Percentiles rank a stretch among this genome's conserved stretches.
Evolutionary conservation across 2,888 invertebrate species (phyloP).

Genomic region (Lochmaea crataegi): DNA sequence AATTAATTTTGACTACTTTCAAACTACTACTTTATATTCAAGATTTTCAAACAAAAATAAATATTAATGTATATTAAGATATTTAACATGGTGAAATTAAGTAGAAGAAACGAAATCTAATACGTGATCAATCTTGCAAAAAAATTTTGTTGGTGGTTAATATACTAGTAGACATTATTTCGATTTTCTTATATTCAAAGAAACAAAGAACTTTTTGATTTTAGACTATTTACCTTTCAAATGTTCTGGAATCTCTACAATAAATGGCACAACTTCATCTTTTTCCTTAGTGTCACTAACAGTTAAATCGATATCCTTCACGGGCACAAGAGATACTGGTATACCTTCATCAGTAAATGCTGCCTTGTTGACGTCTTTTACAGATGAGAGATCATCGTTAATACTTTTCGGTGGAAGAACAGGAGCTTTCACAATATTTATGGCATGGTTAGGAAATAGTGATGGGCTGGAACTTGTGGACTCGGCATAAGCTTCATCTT

Average conservation of each 20-base stretch:
- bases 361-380: conserved; percentile 45
- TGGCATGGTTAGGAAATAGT: conserved; percentile 43
- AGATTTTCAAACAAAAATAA: no score
- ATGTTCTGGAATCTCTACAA: conserved; percentile 51
- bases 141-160: no score
- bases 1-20: no score
- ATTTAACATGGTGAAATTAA: no score
- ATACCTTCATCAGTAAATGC: conserved; percentile 32
- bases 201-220: not conserved
- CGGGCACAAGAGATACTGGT: conserved; percentile 27
- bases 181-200: not conserved
- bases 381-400: conserved; percentile 48
- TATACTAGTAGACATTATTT: no score
- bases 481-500: conserved; percentile 48
- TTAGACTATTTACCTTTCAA: conserved; percentile 44
- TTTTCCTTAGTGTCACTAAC: conserved; percentile 5
- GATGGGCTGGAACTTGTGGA: conserved; percentile 20
- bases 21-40: no score
- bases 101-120: no score
- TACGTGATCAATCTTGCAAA: no score
- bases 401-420: conserved; percentile 41
- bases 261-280: conserved; percentile 22
- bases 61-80: no score
- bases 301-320: conserved; percentile 29
- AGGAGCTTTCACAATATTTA: conserved; percentile 51